Evolutionary conservation across 2,113 vertebrate species (phyloP), one percentile per base, ranked within the genome.

Genomic region (Varanus komodoensis): DNA sequence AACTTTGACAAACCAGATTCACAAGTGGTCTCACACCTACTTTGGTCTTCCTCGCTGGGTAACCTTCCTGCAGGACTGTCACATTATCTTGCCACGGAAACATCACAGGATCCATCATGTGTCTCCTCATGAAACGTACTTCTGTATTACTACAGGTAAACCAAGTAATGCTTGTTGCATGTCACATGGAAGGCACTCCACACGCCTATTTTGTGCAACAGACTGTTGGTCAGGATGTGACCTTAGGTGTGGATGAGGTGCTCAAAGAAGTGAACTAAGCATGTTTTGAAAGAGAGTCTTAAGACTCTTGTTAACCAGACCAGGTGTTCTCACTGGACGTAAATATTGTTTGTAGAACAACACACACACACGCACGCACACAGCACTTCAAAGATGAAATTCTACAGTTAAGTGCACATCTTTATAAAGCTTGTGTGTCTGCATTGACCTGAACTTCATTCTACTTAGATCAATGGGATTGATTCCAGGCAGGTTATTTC

Each of bases 11-110:
- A 99, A 99, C 98, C 99, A 99, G 97, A 99, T 99, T 96, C 99
- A 99, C 97, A 99, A 99, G 96, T 99, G 99, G 99, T 99, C 99
- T 0, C 99, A 99, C 96, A 99, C 98, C 0, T 99, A 99, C 95
- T 98, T 98, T 0, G 99, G 99, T 91, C 98, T 99, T 81, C 99
- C 99, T 0, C 89, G 94, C 81, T 99, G 98, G 99, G 99, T 99
- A 5, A 87, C 96, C 9, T 88, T 99, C 84, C 98, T 99, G 0
- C 99, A 99, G 96, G 98, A 99, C 96, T 98, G 97, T 95, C 98
- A 99, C 68, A n/a, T 99, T 93, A 99, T 99, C 96, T 97, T 99
- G 48, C 99, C 99, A 0, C 96, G 99, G 78, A 99, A 99, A 93
- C 99, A 99, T 94, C 99, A 99, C 93, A 97, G 99, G 93, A 97